phyloP scores from a whole-genome alignment of 2,113 vertebrate species.

The Aix galericulata region DNA sequence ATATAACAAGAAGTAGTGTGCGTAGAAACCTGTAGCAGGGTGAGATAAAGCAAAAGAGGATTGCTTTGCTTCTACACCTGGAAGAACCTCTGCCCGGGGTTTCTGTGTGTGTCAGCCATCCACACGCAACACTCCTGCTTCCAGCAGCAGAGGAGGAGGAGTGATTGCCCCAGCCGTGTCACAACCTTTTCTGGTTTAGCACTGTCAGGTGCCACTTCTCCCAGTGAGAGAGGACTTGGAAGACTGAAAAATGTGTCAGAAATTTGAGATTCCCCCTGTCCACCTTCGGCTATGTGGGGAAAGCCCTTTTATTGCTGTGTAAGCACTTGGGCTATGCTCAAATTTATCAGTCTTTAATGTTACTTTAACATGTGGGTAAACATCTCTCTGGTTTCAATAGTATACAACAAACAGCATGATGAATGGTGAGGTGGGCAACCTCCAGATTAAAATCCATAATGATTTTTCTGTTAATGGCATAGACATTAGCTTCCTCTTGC shows the following conservation, averaged over 20 bases:
- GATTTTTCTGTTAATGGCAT: not conserved
- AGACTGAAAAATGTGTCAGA: not conserved
- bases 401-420: not conserved
- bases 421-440: not conserved
- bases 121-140: not conserved
- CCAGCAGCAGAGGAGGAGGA: not conserved
- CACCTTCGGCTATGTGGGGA: accelerated
- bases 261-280: not conserved
- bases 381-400: not conserved
- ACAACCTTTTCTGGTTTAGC: not conserved
- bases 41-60: not conserved
- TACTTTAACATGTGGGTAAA: not conserved
- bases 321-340: accelerated
- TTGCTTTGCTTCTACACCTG: not conserved
- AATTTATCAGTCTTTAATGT: not conserved
- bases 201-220: not conserved
- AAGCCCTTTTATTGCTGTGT: not conserved
- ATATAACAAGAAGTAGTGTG: not conserved
- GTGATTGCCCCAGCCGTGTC: not conserved
- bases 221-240: not conserved
- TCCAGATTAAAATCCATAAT: not conserved
- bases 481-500: not conserved
- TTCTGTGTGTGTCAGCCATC: not conserved
- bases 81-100: not conserved
- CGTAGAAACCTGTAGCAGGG: not conserved